phyloP scores from a whole-genome alignment of 2,797 vertebrate genomes.

The Poeciliopsis paucimaculata region DNA sequence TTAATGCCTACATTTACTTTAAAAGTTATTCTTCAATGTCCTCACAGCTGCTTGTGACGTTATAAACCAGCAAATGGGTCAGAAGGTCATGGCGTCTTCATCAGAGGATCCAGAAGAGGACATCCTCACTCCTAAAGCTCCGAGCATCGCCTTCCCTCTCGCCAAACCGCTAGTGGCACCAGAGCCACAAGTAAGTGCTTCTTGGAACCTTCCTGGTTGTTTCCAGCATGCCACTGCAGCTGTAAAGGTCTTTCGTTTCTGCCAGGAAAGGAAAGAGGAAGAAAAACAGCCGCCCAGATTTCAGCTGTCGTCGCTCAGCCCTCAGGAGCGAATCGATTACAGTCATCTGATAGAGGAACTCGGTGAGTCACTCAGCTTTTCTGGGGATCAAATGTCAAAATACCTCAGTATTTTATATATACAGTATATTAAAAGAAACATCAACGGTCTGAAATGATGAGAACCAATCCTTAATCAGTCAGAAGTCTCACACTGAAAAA shows the following conservation, averaged over 20 bases:
- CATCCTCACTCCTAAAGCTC: constrained; percentile 86
- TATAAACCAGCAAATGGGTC: constrained; percentile 69
- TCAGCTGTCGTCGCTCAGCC: constrained; percentile 95
- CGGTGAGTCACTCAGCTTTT: constrained; percentile 77
- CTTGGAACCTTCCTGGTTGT: neutral
- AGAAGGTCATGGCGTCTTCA: constrained; percentile 51
- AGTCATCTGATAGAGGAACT: constrained; percentile 95
- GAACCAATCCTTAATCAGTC: neutral
- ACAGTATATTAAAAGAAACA: neutral
- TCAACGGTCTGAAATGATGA: neutral
- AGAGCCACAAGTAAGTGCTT: constrained; percentile 79
- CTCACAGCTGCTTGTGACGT: constrained; percentile 85
- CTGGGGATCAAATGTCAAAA: neutral
- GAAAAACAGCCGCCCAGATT: constrained; percentile 84
- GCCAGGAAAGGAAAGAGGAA: constrained; percentile 70
- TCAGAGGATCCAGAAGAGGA: constrained; percentile 67
- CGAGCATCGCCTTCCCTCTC: constrained; percentile 88
- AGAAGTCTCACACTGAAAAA: neutral
- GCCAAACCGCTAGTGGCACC: constrained; percentile 86
- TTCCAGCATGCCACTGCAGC: neutral
- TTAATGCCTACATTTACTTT: neutral
- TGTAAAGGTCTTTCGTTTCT: constrained; percentile 25
- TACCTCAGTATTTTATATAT: too few species aligned
- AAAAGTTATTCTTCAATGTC: neutral
- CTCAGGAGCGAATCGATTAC: constrained; percentile 96